phyloP scores from a whole-genome alignment of 2,888 invertebrate genomes.

The Nebria brevicollis region DNA sequence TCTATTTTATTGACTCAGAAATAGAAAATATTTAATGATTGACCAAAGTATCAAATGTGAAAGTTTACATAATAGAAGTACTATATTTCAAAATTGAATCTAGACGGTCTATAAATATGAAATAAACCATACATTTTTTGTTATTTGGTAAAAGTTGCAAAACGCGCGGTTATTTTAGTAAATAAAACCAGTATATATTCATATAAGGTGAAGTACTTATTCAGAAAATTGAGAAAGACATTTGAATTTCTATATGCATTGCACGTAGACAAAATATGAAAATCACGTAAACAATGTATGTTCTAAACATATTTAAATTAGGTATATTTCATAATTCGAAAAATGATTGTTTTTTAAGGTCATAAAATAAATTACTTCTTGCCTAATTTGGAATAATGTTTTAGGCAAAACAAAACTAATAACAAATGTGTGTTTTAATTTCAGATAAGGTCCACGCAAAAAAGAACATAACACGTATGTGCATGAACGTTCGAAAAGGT shows the following conservation, averaged over 20 bases:
- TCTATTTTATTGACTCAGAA: no score
- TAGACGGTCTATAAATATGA: not conserved
- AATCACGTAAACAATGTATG: not conserved
- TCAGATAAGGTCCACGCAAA: conserved; percentile 61
- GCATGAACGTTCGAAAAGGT: conserved; percentile 60
- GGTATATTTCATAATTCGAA: not conserved
- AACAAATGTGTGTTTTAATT: conserved; percentile 52
- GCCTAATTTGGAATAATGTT: no score
- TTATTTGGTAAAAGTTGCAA: not conserved
- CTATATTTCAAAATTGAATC: no score
- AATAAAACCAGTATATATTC: not conserved
- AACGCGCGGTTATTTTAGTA: not conserved
- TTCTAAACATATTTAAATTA: not conserved
- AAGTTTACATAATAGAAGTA: no score
- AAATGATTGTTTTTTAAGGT: no score
- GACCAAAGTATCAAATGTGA: no score
- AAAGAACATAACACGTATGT: conserved; percentile 55
- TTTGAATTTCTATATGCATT: not conserved
- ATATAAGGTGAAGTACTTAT: not conserved
- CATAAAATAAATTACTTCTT: no score
- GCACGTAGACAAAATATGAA: not conserved
- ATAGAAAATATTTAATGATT: no score
- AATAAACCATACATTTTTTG: not conserved
- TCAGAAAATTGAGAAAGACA: not conserved
- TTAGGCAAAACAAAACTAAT: not conserved